Evolutionary conservation across 2,888 invertebrate species (phyloP).

Genomic region (Rhingia rostrata): DNA sequence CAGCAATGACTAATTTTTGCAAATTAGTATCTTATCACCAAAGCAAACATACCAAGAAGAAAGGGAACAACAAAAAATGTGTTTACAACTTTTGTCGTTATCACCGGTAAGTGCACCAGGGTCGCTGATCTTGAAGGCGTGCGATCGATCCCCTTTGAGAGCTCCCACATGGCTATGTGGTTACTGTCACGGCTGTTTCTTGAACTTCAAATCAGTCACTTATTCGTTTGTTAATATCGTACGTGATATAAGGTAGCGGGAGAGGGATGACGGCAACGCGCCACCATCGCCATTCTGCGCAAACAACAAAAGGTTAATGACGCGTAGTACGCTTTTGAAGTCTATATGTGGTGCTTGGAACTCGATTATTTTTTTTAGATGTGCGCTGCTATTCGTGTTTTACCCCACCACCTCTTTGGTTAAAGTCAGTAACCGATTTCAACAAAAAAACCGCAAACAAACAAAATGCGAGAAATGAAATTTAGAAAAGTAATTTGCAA

Average conservation of each 20-base stretch:
- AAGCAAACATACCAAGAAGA: not conserved
- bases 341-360: slow-evolving; percentile 6
- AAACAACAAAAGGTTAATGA: slow-evolving; percentile 45
- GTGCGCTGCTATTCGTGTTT: slow-evolving; percentile 13
- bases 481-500: slow-evolving; percentile 21
- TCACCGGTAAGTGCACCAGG: slow-evolving; percentile 33
- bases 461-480: slow-evolving; percentile 1
- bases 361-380: slow-evolving; percentile 9
- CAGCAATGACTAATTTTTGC: too few relatives aligned
- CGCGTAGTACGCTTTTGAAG: not conserved
- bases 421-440: slow-evolving; percentile 37
- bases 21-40: slow-evolving; percentile 50
- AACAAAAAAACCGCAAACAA: not conserved
- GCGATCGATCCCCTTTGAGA: slow-evolving; percentile 3
- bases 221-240: slow-evolving; percentile 20
- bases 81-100: slow-evolving; percentile 47
- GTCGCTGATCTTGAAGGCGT: slow-evolving; percentile 6
- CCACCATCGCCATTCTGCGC: not conserved
- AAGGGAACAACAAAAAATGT: slow-evolving; percentile 12
- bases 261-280: not conserved
- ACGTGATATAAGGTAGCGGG: slow-evolving; percentile 5
- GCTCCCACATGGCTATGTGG: slow-evolving; percentile 17
- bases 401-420: not conserved
- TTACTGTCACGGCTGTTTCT: slow-evolving; percentile 65
- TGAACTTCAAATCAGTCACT: slow-evolving; percentile 64